phyloP scores from a whole-genome alignment of 2,888 invertebrate species.

The Sphaerophoria rueppellii region DNA sequence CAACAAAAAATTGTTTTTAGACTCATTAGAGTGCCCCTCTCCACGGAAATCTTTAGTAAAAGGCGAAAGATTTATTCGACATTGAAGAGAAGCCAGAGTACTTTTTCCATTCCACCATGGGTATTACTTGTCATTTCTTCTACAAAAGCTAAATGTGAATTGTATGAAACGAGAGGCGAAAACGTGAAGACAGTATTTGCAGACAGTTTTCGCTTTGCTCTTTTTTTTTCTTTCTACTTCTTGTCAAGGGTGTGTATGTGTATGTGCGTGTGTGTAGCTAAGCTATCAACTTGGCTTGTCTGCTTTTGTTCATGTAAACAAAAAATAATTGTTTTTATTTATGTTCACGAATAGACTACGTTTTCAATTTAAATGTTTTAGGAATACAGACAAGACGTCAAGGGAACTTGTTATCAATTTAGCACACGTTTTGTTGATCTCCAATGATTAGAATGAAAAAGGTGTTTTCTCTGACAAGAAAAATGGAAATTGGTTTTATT shows the following conservation, averaged over 20 bases:
- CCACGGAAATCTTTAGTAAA: constrained; percentile 73
- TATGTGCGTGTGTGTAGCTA: too few species aligned
- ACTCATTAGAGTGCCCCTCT: constrained; percentile 72
- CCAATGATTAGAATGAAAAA: neutral
- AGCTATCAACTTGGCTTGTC: too few species aligned
- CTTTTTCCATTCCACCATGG: neutral
- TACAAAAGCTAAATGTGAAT: constrained; percentile 40
- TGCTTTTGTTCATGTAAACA: neutral
- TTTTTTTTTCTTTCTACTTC: neutral
- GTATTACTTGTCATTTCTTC: constrained; percentile 8
- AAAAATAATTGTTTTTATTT: neutral
- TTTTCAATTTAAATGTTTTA: constrained; percentile 3
- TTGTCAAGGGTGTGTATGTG: neutral
- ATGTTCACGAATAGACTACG: neutral
- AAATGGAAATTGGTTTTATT: neutral
- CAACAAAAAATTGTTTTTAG: constrained; percentile 66
- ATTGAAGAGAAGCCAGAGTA: constrained; percentile 72
- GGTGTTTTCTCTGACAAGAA: neutral
- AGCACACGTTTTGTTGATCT: neutral
- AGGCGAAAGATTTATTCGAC: constrained; percentile 73
- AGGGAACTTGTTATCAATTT: neutral
- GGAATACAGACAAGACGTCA: neutral
- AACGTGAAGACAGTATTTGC: neutral
- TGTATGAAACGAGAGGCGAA: constrained; percentile 8
- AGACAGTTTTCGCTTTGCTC: neutral